Evolutionary conservation across 1,140 invertebrate genomes (phyloP), one percentile per base, ranked within the genome.

Genomic region (Zaprionus ghesquierei): DNA sequence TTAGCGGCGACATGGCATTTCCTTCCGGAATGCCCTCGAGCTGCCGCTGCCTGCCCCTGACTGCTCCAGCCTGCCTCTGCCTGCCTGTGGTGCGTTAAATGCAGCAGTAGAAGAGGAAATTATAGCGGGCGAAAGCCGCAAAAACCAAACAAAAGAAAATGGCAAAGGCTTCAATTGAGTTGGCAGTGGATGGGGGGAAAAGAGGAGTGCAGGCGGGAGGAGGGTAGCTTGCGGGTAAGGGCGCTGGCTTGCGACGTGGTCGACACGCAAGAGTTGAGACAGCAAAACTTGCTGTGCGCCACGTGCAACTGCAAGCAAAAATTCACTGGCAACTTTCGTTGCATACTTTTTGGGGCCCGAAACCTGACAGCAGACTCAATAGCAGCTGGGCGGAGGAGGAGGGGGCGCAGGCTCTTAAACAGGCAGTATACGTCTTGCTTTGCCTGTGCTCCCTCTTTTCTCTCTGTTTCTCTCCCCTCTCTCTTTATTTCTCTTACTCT

Each of bases 1-100:
- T 87, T 84, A 89, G 76, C 79, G 82, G 75, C 84, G 82, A 87
- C 82, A 87, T 89, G 84, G 79, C 82, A 87, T 77, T 89, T 87
- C 82, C 82, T 82, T 82, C 80, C 80, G 85, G 61, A 46, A 69
- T 82, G 75, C 80, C 54, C 58, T 18, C 23, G 23, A 35, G 46
- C 63, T 50, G 61, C 69, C 29, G 1, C 10, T 18, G 18, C 8
- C 31, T 8, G 22, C 12, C 35, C 31, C 12, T 23, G 27, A 22
- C 27, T 29, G n/a, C n/a, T n/a, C n/a, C n/a, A n/a, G n/a, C n/a
- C 27, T 29, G 35, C 35, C 35, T 15, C 35, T 41, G 35, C n/a
- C 13, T 22, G 22, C 6, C 35, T 63, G 56, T 60, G 60, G 70
- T 81, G 81, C 81, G 82, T 87, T 86, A 86, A 86, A 86, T 79